Evolutionary conservation across 2,113 vertebrate genomes (phyloP).

Genomic region (Lonchura striata): DNA sequence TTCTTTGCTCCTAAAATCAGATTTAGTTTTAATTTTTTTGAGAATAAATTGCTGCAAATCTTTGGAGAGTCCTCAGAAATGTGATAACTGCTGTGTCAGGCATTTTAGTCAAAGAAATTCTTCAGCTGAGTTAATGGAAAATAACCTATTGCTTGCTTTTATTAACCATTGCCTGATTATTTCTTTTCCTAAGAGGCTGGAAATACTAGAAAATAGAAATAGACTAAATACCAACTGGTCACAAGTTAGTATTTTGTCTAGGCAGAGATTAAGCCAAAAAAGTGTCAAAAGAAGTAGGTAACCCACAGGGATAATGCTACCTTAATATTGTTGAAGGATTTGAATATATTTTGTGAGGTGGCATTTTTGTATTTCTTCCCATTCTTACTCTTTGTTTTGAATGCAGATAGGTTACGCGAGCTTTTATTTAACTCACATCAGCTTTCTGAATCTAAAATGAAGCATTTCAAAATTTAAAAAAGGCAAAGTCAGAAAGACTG

Average conservation of each 20-base stretch:
- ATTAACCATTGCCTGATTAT: neutral
- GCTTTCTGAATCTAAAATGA: neutral
- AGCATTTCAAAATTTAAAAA: slow-evolving; percentile 2
- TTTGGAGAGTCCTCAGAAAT: slow-evolving; percentile 23
- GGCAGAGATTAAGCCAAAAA: neutral
- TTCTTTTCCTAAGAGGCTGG: neutral
- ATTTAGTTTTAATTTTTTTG: slow-evolving; percentile 37
- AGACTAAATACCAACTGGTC: neutral
- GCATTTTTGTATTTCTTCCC: neutral
- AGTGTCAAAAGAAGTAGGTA: slow-evolving; percentile 12
- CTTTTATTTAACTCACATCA: neutral
- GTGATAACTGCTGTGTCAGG: slow-evolving; percentile 34
- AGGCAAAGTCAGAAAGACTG: neutral
- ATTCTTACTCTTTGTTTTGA: slow-evolving; percentile 22
- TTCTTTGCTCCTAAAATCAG: slow-evolving; percentile 3
- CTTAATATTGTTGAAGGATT: neutral
- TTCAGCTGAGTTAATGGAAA: slow-evolving; percentile 24
- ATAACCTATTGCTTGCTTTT: slow-evolving; percentile 7
- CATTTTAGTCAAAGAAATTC: slow-evolving; percentile 24
- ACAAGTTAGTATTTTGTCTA: neutral
- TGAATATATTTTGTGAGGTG: neutral
- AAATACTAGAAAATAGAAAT: neutral
- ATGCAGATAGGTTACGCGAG: neutral
- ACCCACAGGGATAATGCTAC: neutral
- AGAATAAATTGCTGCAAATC: slow-evolving; percentile 31